A percentile compares a stretch with the other conserved stretches of the same genome.
phyloP scores from a whole-genome alignment of 30 jellyfish, hydroid and myxozoan genomes.

The Hydractinia symbiolongicarpus region DNA sequence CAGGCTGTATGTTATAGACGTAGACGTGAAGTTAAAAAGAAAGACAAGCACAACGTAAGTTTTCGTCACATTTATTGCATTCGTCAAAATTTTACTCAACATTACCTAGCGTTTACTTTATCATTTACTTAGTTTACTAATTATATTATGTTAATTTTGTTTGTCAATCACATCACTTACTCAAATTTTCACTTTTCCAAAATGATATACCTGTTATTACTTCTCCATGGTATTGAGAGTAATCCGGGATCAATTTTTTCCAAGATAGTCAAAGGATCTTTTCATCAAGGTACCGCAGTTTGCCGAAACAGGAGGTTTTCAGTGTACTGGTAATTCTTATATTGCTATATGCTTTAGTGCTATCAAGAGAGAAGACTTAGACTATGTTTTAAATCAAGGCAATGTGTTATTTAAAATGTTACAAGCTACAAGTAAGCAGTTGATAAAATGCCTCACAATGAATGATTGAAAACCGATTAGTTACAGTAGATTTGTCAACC shows the following conservation, averaged over 20 bases:
- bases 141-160: background rate
- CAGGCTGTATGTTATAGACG: too few species aligned
- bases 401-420: constrained; percentile 14
- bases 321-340: constrained; percentile 31
- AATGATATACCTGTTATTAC: background rate
- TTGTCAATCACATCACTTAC: background rate
- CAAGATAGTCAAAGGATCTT: constrained; percentile 17
- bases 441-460: constrained; percentile 19
- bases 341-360: constrained; percentile 19
- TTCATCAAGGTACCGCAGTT: constrained; percentile 31
- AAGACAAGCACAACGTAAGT: too few species aligned
- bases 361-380: constrained; percentile 21
- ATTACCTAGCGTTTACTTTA: background rate
- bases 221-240: too few species aligned
- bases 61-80: too few species aligned
- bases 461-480: background rate
- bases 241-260: background rate
- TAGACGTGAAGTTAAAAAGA: too few species aligned
- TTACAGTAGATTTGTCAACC: too few species aligned
- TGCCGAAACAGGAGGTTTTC: constrained; percentile 44
- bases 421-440: background rate
- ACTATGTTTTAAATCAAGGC: constrained; percentile 18
- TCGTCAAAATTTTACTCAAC: background rate
- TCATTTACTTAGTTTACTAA: background rate
- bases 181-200: background rate